phyloP scores from a whole-genome alignment of 1,140 invertebrate species.

The Mesaphorura yosii region DNA sequence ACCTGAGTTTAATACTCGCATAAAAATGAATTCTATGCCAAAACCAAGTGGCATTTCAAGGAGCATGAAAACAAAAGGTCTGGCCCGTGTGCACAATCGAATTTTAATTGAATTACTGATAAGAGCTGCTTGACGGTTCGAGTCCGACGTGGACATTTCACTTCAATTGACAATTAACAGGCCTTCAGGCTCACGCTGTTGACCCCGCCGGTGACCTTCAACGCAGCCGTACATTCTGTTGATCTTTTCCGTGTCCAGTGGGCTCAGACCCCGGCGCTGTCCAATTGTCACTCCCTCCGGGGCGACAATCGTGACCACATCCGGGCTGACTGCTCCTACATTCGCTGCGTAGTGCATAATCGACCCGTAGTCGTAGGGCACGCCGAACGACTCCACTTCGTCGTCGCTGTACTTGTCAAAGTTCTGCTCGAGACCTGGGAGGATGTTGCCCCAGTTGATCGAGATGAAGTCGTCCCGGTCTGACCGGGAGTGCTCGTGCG shows the following conservation, averaged over 20 bases:
- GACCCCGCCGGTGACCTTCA: too few species aligned
- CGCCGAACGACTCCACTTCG: conserved; percentile 29
- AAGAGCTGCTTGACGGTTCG: too few species aligned
- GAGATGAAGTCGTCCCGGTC: conserved; percentile 52
- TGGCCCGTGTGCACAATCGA: too few species aligned
- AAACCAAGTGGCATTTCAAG: too few species aligned
- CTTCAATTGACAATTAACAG: too few species aligned
- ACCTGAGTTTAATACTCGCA: too few species aligned
- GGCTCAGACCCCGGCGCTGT: conserved; percentile 4
- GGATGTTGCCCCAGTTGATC: conserved; percentile 53
- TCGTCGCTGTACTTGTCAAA: conserved; percentile 33
- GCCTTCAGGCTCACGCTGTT: too few species aligned
- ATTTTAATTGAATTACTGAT: too few species aligned
- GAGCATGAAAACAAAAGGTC: too few species aligned
- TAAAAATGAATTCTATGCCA: too few species aligned
- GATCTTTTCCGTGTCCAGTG: conserved; percentile 19
- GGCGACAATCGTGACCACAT: conserved; percentile 14
- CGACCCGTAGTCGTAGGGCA: conserved; percentile 38
- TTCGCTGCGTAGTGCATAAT: conserved; percentile 35
- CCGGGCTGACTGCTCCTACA: conserved; percentile 19
- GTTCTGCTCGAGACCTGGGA: conserved; percentile 36
- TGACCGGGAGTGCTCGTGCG: conserved; percentile 52
- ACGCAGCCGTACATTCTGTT: conserved; percentile 24
- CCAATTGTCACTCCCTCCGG: not conserved
- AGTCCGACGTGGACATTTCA: too few species aligned